These are phyloP conservation scores for Poeciliopsis prolifica DNA, from an alignment of 2,113 vertebrate genomes.

Conservation along the genomic window DNA sequence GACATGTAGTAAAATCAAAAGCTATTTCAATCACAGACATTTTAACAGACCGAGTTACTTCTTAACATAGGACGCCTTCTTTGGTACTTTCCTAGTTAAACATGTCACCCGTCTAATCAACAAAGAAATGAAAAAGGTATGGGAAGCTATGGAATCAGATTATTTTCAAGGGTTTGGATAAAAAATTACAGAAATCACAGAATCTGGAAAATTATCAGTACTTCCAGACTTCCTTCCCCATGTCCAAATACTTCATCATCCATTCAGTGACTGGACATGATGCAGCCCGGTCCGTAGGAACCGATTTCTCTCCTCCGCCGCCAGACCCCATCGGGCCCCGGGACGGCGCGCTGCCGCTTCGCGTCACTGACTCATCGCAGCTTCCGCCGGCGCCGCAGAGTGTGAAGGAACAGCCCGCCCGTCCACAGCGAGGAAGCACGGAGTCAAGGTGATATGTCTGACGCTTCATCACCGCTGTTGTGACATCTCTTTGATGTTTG, in stretches of 20 bases:
- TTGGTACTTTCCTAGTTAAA: neutral
- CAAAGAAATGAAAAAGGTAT: neutral
- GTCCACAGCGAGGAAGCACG: slow-evolving; percentile 41
- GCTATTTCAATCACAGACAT: no score
- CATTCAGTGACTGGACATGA: neutral
- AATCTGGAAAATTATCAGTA: no score
- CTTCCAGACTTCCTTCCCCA: no score
- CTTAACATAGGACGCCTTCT: no score
- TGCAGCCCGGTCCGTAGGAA: neutral
- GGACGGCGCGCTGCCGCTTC: slow-evolving; percentile 31
- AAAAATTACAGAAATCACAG: no score
- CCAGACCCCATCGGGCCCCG: slow-evolving; percentile 44
- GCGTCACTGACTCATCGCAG: slow-evolving; percentile 51
- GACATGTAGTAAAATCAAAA: neutral
- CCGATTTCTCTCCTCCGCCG: slow-evolving; percentile 16
- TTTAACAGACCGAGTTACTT: no score
- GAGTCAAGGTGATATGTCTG: slow-evolving; percentile 58
- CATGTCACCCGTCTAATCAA: neutral
- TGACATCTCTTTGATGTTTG: slow-evolving; percentile 59
- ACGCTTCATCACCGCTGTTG: slow-evolving; percentile 61
- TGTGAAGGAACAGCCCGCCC: slow-evolving; percentile 69
- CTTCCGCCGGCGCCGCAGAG: slow-evolving; percentile 41
- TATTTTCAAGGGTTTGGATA: no score
- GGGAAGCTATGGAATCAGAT: no score
- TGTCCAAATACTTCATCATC: no score